A percentile compares a stretch with the other conserved stretches of the same genome.
phyloP scores from a whole-genome alignment of 64 coral and sea anemone species.

The Actinia tenebrosa region DNA sequence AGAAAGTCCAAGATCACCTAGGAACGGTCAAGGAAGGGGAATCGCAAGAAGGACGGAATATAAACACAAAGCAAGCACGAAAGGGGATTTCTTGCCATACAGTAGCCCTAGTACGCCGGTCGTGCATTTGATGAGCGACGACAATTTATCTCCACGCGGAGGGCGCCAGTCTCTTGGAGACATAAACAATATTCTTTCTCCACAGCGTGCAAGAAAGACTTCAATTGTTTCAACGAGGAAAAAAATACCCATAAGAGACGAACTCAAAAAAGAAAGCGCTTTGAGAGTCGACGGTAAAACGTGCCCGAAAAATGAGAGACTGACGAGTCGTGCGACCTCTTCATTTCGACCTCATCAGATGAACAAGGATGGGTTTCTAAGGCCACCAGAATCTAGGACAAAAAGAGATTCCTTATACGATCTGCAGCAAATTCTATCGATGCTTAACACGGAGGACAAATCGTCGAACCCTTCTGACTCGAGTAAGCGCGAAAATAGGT shows the following conservation, averaged over 20 bases:
- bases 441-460: slow-evolving; percentile 53
- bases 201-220: slow-evolving; percentile 12
- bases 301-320: slow-evolving; percentile 22
- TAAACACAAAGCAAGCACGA: background rate
- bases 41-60: background rate
- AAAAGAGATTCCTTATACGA: slow-evolving; percentile 73
- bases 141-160: background rate
- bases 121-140: background rate
- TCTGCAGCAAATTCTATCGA: slow-evolving; percentile 64
- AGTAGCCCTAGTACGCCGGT: slow-evolving; percentile 5
- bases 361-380: background rate
- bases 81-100: background rate
- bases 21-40: background rate
- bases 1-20: background rate
- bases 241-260: slow-evolving; percentile 19
- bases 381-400: background rate
- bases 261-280: background rate
- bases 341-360: background rate
- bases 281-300: slow-evolving; percentile 53
- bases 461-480: background rate
- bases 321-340: background rate
- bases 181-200: slow-evolving; percentile 7
- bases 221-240: slow-evolving; percentile 23
- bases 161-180: slow-evolving; percentile 50
- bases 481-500: slow-evolving; percentile 2